These are phyloP conservation scores for Esox lucius DNA, from an alignment of 2,797 vertebrate species.

Conservation along the genomic window DNA sequence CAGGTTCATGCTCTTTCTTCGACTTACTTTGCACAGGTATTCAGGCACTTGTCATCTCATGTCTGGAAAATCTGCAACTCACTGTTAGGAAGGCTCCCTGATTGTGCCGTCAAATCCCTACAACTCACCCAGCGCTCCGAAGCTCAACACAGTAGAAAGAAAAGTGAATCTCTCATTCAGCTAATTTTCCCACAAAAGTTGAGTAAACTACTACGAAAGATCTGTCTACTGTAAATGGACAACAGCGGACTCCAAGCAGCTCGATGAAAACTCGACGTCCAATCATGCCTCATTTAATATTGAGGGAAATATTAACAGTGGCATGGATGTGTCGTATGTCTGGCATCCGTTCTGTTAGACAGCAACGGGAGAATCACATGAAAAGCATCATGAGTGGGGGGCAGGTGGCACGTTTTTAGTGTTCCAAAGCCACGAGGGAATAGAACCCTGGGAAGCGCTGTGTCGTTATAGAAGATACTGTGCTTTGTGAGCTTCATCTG, in stretches of 20 bases:
- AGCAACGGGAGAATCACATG: background rate
- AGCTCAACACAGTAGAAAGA: too few species aligned
- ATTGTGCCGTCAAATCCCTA: too few species aligned
- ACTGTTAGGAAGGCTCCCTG: too few species aligned
- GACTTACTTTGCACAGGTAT: too few species aligned
- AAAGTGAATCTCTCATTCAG: too few species aligned
- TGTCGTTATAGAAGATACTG: background rate
- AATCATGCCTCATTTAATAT: background rate
- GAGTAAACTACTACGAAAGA: too few species aligned
- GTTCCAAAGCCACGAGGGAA: background rate
- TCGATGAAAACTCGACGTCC: background rate
- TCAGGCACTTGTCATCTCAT: too few species aligned
- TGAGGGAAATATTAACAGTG: constrained; percentile 1
- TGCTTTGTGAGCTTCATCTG: background rate
- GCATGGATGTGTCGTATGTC: background rate
- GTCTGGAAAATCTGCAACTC: too few species aligned
- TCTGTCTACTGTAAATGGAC: background rate
- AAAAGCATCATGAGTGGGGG: background rate
- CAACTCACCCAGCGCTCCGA: too few species aligned
- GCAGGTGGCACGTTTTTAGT: background rate
- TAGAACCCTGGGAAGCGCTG: too few species aligned
- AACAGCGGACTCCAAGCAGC: background rate
- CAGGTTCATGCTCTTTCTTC: too few species aligned
- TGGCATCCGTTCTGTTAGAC: background rate
- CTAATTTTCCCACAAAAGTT: too few species aligned